phyloP scores from a whole-genome alignment of 2,888 invertebrate genomes.

The Leptopterna dolabrata region DNA sequence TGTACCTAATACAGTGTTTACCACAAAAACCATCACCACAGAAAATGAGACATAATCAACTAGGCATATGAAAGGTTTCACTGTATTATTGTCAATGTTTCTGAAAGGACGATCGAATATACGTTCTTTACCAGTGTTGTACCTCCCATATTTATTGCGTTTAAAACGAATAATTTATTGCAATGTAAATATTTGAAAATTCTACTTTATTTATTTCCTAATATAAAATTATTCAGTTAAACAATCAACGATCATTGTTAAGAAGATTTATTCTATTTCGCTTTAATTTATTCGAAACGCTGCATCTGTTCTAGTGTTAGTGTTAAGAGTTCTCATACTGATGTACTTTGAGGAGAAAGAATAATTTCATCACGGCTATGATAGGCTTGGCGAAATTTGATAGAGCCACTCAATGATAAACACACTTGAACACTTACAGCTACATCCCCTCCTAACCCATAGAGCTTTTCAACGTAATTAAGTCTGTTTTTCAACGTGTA shows the following conservation, averaged over 20 bases:
- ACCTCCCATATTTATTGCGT: not conserved
- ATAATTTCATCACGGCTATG: not conserved
- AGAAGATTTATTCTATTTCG: not conserved
- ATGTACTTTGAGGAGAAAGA: not conserved
- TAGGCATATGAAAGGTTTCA: no score
- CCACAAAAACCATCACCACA: no score
- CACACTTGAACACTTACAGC: no score
- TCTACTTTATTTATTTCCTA: not conserved
- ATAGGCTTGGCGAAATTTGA: no score
- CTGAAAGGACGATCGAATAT: not conserved
- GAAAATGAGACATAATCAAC: no score
- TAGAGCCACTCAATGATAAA: no score
- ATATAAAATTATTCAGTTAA: not conserved
- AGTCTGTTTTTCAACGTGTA: no score
- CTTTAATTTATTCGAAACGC: not conserved
- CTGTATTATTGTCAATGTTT: not conserved
- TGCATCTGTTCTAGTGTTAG: not conserved
- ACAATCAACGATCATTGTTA: not conserved
- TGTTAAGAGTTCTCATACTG: no score
- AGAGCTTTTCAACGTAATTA: no score
- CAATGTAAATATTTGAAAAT: not conserved
- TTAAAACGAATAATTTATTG: not conserved
- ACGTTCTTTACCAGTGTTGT: not conserved
- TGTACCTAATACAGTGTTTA: no score
- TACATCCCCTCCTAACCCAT: no score